Percentiles rank a stretch among this genome's conserved stretches.
These are phyloP conservation scores for Uropetala carovei DNA, from an alignment of 2,888 invertebrate species.

Conservation along the genomic window DNA sequence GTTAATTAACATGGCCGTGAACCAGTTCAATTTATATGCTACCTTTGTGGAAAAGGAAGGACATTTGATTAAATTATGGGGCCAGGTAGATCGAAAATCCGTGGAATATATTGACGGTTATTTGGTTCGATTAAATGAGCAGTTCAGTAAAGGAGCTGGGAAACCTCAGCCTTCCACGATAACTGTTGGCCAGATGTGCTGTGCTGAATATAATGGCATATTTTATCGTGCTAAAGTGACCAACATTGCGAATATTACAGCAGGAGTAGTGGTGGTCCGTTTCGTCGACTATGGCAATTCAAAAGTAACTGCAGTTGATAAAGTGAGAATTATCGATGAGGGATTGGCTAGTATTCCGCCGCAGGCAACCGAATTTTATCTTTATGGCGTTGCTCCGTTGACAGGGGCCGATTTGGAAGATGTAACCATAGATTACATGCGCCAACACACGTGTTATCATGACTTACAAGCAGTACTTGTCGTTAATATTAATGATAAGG, in stretches of 20 bases:
- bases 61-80: conserved; percentile 84
- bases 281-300: conserved; percentile 84
- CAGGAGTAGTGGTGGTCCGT: conserved; percentile 80
- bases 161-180: conserved; percentile 72
- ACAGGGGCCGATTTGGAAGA: conserved; percentile 78
- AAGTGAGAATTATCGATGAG: conserved; percentile 79
- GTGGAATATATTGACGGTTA: conserved; percentile 79
- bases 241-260: conserved; percentile 75
- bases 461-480: conserved; percentile 73
- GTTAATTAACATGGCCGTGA: neutral
- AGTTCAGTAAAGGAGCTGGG: conserved; percentile 76
- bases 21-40: conserved; percentile 72
- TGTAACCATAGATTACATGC: conserved; percentile 74
- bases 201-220: conserved; percentile 81
- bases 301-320: conserved; percentile 79
- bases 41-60: conserved; percentile 84
- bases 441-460: conserved; percentile 74
- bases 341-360: conserved; percentile 75
- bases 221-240: conserved; percentile 82
- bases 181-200: conserved; percentile 78
- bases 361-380: conserved; percentile 80
- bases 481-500: conserved; percentile 67
- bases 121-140: conserved; percentile 72
- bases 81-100: conserved; percentile 81
- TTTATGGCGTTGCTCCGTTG: conserved; percentile 78